These are phyloP conservation scores for Jordanella pulchra DNA, from an alignment of 2,797 vertebrate species.

Conservation along the genomic window DNA sequence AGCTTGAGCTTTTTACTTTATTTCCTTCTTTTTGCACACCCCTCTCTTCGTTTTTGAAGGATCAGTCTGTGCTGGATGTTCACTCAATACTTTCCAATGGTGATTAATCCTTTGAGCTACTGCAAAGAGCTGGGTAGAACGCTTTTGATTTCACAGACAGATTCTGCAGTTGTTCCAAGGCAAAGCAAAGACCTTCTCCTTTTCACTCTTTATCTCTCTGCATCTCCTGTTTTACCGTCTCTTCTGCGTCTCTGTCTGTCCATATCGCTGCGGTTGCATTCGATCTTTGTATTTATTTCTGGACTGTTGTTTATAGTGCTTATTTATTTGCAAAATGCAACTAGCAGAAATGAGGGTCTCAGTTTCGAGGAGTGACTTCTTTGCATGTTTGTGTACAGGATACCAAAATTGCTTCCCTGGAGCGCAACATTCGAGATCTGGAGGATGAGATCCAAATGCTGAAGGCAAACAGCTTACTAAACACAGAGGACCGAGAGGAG, in stretches of 20 bases:
- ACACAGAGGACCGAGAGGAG: constrained; percentile 93
- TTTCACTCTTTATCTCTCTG: constrained; percentile 32
- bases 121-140: constrained; percentile 55
- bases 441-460: constrained; percentile 99
- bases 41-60: constrained; percentile 45
- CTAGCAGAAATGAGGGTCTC: constrained; percentile 51
- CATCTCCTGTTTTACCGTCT: constrained; percentile 1
- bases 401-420: constrained; percentile 96
- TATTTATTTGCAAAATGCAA: constrained; percentile 43
- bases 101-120: constrained; percentile 77
- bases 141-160: constrained; percentile 69
- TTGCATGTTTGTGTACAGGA: constrained; percentile 82
- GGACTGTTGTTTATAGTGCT: constrained; percentile 32
- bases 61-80: constrained; percentile 67
- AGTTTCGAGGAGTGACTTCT: constrained; percentile 69
- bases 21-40: constrained; percentile 39
- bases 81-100: constrained; percentile 77
- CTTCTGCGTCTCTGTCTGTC: constrained; percentile 22
- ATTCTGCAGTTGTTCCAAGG: constrained; percentile 68
- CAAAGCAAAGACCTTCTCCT: constrained; percentile 47
- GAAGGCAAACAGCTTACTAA: constrained; percentile 92
- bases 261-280: constrained; percentile 16
- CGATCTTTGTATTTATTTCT: constrained; percentile 19
- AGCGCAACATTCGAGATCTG: constrained; percentile 95
- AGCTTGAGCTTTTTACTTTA: constrained; percentile 62